A percentile compares a stretch with the other conserved stretches of the same genome.
phyloP scores from a whole-genome alignment of 2,888 invertebrate species.

The Apoderus coryli region DNA sequence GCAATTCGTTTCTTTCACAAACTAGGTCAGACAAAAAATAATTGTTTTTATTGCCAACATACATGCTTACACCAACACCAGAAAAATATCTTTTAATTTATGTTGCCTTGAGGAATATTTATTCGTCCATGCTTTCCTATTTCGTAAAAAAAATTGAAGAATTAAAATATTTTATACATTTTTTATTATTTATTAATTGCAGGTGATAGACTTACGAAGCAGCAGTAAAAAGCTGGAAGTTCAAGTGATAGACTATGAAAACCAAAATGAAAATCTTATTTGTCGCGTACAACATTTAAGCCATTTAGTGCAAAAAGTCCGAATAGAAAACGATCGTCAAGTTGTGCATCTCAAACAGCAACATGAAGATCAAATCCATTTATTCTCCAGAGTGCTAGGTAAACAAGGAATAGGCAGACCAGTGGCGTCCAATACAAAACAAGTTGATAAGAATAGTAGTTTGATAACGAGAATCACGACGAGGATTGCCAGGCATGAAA shows the following conservation, averaged over 20 bases:
- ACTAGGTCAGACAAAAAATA: no score
- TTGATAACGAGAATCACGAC: constrained; percentile 39
- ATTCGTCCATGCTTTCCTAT: no score
- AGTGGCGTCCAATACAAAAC: constrained; percentile 20
- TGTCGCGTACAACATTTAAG: constrained; percentile 54
- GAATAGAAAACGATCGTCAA: constrained; percentile 47
- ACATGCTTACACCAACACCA: no score
- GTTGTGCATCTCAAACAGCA: constrained; percentile 45
- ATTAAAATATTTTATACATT: no score
- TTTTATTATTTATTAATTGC: no score
- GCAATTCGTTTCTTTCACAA: no score
- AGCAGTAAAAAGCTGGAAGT: constrained; percentile 48
- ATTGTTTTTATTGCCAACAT: no score
- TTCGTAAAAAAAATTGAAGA: no score
- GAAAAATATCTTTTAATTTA: no score
- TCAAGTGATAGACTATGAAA: constrained; percentile 52
- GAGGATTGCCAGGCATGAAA: constrained; percentile 29
- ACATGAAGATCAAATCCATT: constrained; percentile 47
- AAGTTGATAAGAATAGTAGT: constrained; percentile 34
- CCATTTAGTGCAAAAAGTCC: constrained; percentile 49
- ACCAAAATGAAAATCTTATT: constrained; percentile 56
- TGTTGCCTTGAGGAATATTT: no score
- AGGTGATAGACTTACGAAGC: constrained; percentile 43
- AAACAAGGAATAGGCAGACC: constrained; percentile 18
- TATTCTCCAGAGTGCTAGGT: constrained; percentile 29